These are phyloP conservation scores for Uria lomvia DNA, from an alignment of 2,113 vertebrate species.

Conservation along the genomic window DNA sequence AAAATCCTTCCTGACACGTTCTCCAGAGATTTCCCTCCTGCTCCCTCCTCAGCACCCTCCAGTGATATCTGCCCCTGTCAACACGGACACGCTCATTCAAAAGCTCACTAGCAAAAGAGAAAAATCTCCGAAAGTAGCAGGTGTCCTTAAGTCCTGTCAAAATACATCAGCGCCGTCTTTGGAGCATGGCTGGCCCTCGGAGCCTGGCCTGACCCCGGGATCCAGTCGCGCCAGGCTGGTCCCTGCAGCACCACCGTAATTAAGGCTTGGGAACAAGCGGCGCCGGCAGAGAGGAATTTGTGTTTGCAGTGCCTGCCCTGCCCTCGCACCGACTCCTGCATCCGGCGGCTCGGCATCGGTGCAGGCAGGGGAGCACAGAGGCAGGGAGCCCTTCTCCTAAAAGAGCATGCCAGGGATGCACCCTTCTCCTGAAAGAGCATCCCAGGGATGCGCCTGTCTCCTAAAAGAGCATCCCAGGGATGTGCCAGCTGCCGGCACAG, in stretches of 20 bases:
- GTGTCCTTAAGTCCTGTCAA: constrained; percentile 66
- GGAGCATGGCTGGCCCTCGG: not conserved
- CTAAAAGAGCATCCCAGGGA: not conserved
- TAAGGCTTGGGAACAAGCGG: not conserved
- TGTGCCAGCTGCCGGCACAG: accelerated
- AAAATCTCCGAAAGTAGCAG: constrained; percentile 44
- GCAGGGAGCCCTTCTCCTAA: not conserved
- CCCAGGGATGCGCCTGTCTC: not conserved
- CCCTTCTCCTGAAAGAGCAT: too few relatives aligned
- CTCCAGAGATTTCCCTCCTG: constrained; percentile 9
- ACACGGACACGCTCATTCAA: not conserved
- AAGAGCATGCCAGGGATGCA: too few relatives aligned
- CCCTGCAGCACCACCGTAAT: not conserved
- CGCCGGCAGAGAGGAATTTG: not conserved
- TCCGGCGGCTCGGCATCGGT: accelerated
- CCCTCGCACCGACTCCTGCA: not conserved
- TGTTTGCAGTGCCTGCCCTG: not conserved
- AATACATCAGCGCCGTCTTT: constrained; percentile 34
- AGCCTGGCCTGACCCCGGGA: not conserved
- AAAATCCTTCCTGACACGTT: constrained; percentile 35
- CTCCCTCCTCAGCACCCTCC: constrained; percentile 42
- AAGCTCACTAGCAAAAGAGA: not conserved
- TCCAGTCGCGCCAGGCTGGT: not conserved
- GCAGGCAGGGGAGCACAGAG: not conserved
- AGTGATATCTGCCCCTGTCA: constrained; percentile 58